A percentile compares a stretch with the other conserved stretches of the same genome.
phyloP scores from a whole-genome alignment of 2,797 vertebrate species.

The Siniperca undulata region DNA sequence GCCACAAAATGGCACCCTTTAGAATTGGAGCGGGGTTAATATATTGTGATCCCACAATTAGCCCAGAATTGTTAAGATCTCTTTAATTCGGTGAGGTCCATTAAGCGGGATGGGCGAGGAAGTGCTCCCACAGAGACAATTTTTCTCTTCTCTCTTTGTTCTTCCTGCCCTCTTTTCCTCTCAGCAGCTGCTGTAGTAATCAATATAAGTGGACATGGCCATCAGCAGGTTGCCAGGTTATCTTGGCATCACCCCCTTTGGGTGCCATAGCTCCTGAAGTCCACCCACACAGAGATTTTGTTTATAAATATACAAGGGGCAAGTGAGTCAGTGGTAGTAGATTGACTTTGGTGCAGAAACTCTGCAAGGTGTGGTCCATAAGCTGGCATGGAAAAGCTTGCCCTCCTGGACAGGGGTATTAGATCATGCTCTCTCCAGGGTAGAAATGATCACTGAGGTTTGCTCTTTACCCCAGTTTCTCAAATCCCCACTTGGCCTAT shows the following conservation, averaged over 20 bases:
- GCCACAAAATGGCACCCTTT: conserved; percentile 86
- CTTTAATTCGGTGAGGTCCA: conserved; percentile 92
- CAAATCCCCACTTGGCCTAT: conserved; percentile 78
- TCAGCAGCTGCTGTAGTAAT: conserved; percentile 77
- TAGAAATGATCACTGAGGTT: conserved; percentile 67
- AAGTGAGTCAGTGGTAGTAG: conserved; percentile 46
- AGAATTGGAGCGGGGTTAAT: conserved; percentile 87
- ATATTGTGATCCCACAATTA: conserved; percentile 92
- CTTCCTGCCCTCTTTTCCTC: conserved; percentile 62
- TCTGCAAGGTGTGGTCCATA: conserved; percentile 45
- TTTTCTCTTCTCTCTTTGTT: conserved; percentile 76
- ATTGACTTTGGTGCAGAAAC: conserved; percentile 56
- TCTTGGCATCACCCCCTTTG: conserved; percentile 57
- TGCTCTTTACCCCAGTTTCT: conserved; percentile 75
- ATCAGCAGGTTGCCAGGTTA: conserved; percentile 71
- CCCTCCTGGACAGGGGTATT: conserved; percentile 62
- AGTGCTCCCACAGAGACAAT: conserved; percentile 77
- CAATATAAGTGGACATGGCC: conserved; percentile 75
- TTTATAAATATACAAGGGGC: conserved; percentile 62
- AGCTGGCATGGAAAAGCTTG: conserved; percentile 59
- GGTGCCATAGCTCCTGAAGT: conserved; percentile 61
- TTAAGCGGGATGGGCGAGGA: conserved; percentile 86
- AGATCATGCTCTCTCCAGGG: conserved; percentile 66
- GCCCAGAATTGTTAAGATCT: conserved; percentile 89
- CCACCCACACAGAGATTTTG: conserved; percentile 46